Evolutionary conservation across 2,888 invertebrate species (phyloP), one percentile per base, ranked within the genome.

Genomic region (Apotomis capreana): DNA sequence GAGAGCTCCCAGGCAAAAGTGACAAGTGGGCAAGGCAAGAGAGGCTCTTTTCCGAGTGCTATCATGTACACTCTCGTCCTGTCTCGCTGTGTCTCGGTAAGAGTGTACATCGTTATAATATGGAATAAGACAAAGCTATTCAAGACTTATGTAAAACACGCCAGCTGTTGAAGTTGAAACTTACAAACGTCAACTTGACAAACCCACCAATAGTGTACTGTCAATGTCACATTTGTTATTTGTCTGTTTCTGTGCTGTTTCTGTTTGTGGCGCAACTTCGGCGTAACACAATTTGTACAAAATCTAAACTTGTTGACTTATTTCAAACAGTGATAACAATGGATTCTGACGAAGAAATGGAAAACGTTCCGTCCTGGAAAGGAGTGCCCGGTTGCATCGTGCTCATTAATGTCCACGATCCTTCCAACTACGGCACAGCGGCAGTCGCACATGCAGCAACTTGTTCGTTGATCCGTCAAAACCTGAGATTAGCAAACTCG

Each of bases 361-460:
- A 88, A 79, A 83, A 84, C 75, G 75, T 76, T 54, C 74, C 83
- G 2, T 73, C 82, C 5, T 90, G 85, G 83, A 86, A 83, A 80
- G 93, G 93, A 12, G 83, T 86, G 70, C 87, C 92, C 57, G 92
- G 87, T 67, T 89, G 87, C 69, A 83, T 93, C 44, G 83, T 93
- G 74, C 86, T 92, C 40, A 88, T 93, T 51, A 92, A 91, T 78
- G 78, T 83, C 37, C 85, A 84, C 60, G 86, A 87, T 76, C 80
- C 87, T n/a, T 77, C 75, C 2, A 79, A 81, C 52, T 73, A 74
- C 3, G 81, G 83, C 63, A 79, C 82, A 3, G 80, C 84, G 64
- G 73, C 81, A 74, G 74, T 81, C 36, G 87, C 86, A 75, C 85
- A 86, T 76, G 83, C 78, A n/a, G 89, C 90, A 52, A 89, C 89